These are phyloP conservation scores for Clostera curtula DNA, from an alignment of 2,888 invertebrate species.

Conservation along the genomic window DNA sequence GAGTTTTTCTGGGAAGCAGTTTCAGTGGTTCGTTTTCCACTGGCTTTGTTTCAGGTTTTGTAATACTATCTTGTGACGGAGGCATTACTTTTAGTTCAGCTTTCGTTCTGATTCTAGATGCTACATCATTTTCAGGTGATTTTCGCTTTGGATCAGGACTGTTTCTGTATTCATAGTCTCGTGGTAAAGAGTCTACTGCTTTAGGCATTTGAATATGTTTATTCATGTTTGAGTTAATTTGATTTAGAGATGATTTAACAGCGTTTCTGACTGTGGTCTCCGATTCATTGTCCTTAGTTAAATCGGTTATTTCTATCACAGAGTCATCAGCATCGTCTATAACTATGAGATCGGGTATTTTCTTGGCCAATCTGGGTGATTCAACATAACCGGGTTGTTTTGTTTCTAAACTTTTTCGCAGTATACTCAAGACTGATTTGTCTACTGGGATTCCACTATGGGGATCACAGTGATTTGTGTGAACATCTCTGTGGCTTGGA, in stretches of 20 bases:
- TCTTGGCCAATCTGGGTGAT: constrained; percentile 63
- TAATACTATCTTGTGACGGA: constrained; percentile 47
- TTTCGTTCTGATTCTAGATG: constrained; percentile 88
- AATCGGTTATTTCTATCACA: constrained; percentile 64
- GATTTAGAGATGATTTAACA: constrained; percentile 24
- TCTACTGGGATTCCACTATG: constrained; percentile 74
- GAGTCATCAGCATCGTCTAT: constrained; percentile 67
- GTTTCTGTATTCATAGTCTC: constrained; percentile 60
- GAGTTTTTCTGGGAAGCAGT: constrained; percentile 48
- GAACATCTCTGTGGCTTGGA: constrained; percentile 52
- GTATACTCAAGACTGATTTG: constrained; percentile 80
- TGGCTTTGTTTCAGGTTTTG: constrained; percentile 34
- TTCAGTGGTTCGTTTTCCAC: constrained; percentile 35
- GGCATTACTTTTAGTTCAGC: constrained; percentile 84
- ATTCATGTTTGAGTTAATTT: constrained; percentile 29
- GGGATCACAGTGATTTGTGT: constrained; percentile 43
- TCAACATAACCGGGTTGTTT: constrained; percentile 73
- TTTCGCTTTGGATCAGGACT: constrained; percentile 46
- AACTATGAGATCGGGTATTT: constrained; percentile 63
- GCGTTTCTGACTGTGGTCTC: constrained; percentile 29
- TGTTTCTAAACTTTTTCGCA: constrained; percentile 82
- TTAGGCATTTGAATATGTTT: constrained; percentile 79
- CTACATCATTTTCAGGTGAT: constrained; percentile 70
- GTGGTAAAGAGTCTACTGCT: constrained; percentile 79
- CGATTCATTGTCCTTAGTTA: constrained; percentile 52